Evolutionary conservation across 2,888 invertebrate species (phyloP), one percentile per base, ranked within the genome.

Genomic region (Calephelis perditalis): DNA sequence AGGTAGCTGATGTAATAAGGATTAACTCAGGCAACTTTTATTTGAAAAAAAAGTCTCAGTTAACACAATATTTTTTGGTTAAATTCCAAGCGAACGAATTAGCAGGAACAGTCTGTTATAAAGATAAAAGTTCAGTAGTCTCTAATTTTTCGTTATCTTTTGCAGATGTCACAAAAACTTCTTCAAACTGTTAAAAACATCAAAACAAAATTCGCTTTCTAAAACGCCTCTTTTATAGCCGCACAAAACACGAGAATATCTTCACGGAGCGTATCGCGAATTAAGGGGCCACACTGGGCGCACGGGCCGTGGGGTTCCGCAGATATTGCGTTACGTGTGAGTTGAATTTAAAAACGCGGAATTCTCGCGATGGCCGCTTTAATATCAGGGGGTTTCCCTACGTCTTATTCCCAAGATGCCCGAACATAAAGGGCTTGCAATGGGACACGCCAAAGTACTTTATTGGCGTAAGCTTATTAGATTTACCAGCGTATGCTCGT

Each of bases 311-410:
- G 71, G 68, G 64, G 63, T 60, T 56, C 60, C 59, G 71, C 71
- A 70, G 76, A 79, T 78, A 78, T 76, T 76, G 73, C 71, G 68
- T 69, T 63, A 71, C 67, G 73, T 79, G 80, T 78, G 84, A 75
- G 69, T 67, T 45, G 84, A 83, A 84, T 84, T 72, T 72, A 73
- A 78, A 84, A 73, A 67, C 67, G 77, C 74, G 76, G 78, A 75
- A 52, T 52, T 35, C 36, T 52, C 52, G 35, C 71, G 71, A 71
- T 66, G 63, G 65, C 57, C 62, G 56, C 61, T 61, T 65, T 60
- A 62, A 62, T 67, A 59, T 61, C 56, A 63, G 60, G 56, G 37
- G 37, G 58, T 46, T 56, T 40, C 26, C 40, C 37, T 47, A 49
- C 15, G 12, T 52, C 49, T 40, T 47, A 58, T 37, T 58, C 46